These are phyloP conservation scores for Prunella strophiata DNA, from an alignment of 2,797 vertebrate genomes.

Conservation along the genomic window DNA sequence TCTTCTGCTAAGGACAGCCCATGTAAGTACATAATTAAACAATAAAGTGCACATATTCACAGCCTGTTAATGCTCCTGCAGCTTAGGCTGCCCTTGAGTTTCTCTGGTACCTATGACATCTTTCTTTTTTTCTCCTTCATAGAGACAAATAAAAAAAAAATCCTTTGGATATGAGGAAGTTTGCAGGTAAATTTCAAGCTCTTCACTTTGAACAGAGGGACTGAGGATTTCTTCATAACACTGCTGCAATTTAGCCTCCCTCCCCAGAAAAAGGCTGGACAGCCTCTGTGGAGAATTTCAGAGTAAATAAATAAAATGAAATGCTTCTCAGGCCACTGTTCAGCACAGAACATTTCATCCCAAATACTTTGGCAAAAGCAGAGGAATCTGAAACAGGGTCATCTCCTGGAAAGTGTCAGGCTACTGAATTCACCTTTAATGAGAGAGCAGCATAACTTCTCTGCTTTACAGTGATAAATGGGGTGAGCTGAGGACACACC, in stretches of 20 bases:
- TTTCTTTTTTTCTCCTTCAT: background rate
- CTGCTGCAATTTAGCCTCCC: background rate
- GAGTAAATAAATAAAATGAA: constrained; percentile 16
- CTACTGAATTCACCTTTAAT: constrained; percentile 42
- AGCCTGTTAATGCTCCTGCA: background rate
- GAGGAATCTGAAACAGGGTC: constrained; percentile 2
- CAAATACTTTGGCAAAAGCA: background rate
- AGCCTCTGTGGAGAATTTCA: background rate
- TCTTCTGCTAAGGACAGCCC: background rate
- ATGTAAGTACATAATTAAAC: background rate
- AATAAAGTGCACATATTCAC: background rate
- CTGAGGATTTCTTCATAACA: background rate
- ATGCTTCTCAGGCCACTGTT: background rate
- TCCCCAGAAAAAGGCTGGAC: background rate
- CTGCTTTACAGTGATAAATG: background rate
- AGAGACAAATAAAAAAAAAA: background rate
- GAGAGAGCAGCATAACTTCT: background rate
- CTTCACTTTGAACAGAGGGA: background rate
- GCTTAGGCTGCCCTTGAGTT: background rate
- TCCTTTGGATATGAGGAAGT: background rate
- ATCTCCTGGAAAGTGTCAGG: constrained; percentile 34
- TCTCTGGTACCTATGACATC: background rate
- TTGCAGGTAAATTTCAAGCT: background rate
- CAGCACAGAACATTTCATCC: constrained; percentile 35
- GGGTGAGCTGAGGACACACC: constrained; percentile 35